Evolutionary conservation across 1,140 invertebrate genomes (phyloP), one percentile per base, ranked within the genome.

Genomic region (Anthonomus grandis): DNA sequence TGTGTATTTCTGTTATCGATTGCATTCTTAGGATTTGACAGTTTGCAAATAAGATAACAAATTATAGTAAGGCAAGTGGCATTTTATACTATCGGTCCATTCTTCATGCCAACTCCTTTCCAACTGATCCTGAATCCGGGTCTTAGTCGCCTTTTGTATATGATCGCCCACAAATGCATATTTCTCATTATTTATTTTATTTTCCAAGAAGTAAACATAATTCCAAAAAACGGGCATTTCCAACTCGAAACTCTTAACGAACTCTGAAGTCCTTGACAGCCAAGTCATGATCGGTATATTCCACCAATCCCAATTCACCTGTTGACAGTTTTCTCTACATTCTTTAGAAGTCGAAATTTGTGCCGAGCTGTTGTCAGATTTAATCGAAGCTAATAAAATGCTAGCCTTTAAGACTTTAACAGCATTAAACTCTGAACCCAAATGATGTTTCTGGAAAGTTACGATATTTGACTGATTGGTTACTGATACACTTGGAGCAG

Each of bases 301-400:
- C 75, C 78, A 79, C 75, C 78, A 79, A 52, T 78, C 70, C 73
- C 75, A 78, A 13, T 54, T 49, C 3, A 64, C 38, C 10, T 38
- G 36, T 31, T 62, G 61, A 10, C 45, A 52, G 15, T 23, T 56
- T 39, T 21, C 18, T 9, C 13, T 53, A 44, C n/a, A n/a, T n/a
- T 6, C 8, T 34, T 2, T 19, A 31, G 46, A 8, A 2, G 18
- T 27, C 18, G 18, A 34, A 41, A 41, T 21, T 42, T 48, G 5
- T 37, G 10, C 47, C 38, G 8, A 42, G 39, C 25, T 10, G 5
- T 17, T n/a, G n/a, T 63, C 60, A 4, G 47, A 48, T 56, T 60
- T 59, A 17, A 74, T 69, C 0, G 70, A 68, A 41, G 70, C 69
- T 17, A 73, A 55, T 19, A 73, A 56, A 25, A 73, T 64, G 8